Conservation (phyloP, 1,140 invertebrate genomes). For the Coboldia fuscipes region DNA sequence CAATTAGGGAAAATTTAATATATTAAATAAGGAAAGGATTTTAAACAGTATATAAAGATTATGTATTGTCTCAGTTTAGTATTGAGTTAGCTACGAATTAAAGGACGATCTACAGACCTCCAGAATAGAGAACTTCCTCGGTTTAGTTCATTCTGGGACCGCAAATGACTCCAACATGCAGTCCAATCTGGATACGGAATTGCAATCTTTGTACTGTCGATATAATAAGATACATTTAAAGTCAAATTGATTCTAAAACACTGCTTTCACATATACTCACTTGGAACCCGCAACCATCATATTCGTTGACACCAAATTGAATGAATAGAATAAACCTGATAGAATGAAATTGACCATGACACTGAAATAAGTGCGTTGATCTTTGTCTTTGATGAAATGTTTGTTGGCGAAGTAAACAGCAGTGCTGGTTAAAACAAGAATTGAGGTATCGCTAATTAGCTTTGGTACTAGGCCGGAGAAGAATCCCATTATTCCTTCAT, state of each 20-base stretch:
- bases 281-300: slow-evolving; percentile 63
- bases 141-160: slow-evolving; percentile 49
- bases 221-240: slow-evolving; percentile 3
- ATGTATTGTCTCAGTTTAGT: too few relatives aligned
- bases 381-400: slow-evolving; percentile 53
- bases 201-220: slow-evolving; percentile 28
- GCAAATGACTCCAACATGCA: slow-evolving; percentile 57
- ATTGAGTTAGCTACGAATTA: too few relatives aligned
- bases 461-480: slow-evolving; percentile 65
- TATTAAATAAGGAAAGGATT: too few relatives aligned
- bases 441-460: slow-evolving; percentile 53
- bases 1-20: too few relatives aligned
- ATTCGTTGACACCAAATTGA: slow-evolving; percentile 69
- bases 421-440: slow-evolving; percentile 43
- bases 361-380: slow-evolving; percentile 35
- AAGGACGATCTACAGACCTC: too few relatives aligned
- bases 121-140: slow-evolving; percentile 59
- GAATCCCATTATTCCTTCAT: slow-evolving; percentile 65
- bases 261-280: slow-evolving; percentile 19
- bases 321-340: slow-evolving; percentile 60
- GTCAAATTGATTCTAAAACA: slow-evolving; percentile 2
- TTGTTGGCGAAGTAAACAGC: slow-evolving; percentile 57
- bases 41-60: too few relatives aligned
- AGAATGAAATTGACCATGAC: slow-evolving; percentile 27
- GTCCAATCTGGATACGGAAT: slow-evolving; percentile 55